phyloP scores from a whole-genome alignment of 2,888 invertebrate species.

The Ryuthela nishihirai region DNA sequence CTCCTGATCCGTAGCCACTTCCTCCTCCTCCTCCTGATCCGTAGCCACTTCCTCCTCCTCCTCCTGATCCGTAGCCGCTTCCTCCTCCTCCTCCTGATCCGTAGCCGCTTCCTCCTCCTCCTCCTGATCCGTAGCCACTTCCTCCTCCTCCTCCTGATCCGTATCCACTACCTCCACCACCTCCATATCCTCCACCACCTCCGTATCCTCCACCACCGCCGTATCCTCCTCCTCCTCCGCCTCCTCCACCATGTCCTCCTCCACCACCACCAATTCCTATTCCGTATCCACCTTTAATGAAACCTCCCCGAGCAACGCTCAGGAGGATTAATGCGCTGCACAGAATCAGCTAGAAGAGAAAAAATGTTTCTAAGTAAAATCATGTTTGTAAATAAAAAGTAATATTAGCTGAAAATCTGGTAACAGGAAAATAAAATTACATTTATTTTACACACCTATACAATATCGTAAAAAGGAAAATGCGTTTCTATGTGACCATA shows the following conservation, averaged over 20 bases:
- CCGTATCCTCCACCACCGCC: not conserved
- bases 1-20: not conserved
- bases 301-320: too few relatives aligned
- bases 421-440: too few relatives aligned
- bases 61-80: not conserved
- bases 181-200: not conserved
- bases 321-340: too few relatives aligned
- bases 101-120: not conserved
- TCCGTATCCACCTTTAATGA: not conserved
- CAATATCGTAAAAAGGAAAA: too few relatives aligned
- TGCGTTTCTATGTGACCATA: too few relatives aligned
- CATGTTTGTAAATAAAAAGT: too few relatives aligned
- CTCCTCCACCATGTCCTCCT: not conserved
- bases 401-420: too few relatives aligned
- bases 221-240: not conserved
- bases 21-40: not conserved
- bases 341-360: not conserved
- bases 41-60: not conserved
- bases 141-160: not conserved
- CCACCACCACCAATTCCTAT: not conserved
- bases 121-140: not conserved
- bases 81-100: not conserved
- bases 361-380: too few relatives aligned
- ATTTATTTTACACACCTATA: too few relatives aligned
- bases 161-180: not conserved